Conservation (phyloP, 2,888 invertebrate genomes). For the Tetropium fuscum region DNA sequence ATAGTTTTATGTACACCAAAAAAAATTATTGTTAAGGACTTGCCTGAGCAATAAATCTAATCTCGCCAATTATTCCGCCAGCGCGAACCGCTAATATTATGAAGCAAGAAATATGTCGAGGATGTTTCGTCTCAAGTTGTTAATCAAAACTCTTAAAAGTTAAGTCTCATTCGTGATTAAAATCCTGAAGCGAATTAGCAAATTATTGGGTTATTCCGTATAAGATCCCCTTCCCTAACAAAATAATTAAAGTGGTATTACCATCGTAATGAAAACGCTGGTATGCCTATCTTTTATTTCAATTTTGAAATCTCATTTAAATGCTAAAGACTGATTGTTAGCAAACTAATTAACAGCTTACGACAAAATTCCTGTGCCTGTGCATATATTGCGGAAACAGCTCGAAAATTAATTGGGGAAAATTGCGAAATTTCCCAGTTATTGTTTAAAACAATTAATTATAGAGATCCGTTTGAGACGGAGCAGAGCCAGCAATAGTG, state of each 20-base stretch:
- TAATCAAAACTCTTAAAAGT: no score
- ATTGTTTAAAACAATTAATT: conserved; percentile 40
- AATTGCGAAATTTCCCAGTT: conserved; percentile 39
- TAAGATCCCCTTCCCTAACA: conserved; percentile 16
- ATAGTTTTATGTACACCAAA: no score
- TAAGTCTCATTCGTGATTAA: no score
- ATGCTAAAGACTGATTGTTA: conserved; percentile 54
- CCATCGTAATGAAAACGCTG: conserved; percentile 29
- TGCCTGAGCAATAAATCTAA: no score
- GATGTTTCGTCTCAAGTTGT: no score
- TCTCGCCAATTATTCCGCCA: no score
- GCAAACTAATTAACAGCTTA: conserved; percentile 53
- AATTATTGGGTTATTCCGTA: neutral
- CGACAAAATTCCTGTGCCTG: conserved; percentile 41
- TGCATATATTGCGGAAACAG: conserved; percentile 31
- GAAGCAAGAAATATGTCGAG: no score
- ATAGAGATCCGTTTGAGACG: conserved; percentile 1
- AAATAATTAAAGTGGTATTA: conserved; percentile 36
- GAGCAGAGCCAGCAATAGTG: conserved; percentile 5
- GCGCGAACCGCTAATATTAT: no score
- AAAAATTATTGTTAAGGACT: no score
- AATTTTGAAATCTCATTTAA: conserved; percentile 51
- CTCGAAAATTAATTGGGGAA: conserved; percentile 46
- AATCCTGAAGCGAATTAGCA: neutral
- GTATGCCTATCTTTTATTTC: conserved; percentile 38